Base-by-base conservation (phyloP, 2,113 vertebrate genomes). In the Dromas ardeola region DNA sequence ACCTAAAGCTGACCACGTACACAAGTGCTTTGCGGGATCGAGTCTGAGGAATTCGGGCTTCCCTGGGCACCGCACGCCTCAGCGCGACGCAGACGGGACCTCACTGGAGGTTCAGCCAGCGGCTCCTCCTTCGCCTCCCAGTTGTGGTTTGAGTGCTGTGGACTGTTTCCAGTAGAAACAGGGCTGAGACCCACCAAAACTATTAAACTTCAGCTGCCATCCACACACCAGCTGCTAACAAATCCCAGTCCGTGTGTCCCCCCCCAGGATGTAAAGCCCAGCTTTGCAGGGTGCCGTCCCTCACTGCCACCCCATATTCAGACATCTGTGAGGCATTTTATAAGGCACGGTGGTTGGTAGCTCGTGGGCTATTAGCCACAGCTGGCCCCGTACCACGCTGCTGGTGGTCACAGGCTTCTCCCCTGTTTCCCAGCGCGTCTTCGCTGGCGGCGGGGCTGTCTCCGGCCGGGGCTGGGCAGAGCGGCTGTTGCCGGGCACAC, bases 321-420 rank as follows among this genome's bases (percentile, higher is more conserved):
- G 73, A 25, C 59, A 87, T 10, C 16, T 40, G 42, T 8, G 91
- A 81, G 65, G 34, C 22, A 21, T 55, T 88, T 90, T 6, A 6
- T 10, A 40, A 55, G 43, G 62, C 36, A 23, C 38, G 67, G 58
- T 19, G 53, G 43, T 36, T 45, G 84, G 70, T 56, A 71, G 19
- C 36, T 11, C 25, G 61, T 5, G 8, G 87, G 63, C 65, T 59
- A 3, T 62, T 34, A 58, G 73, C 67, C 70, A 36, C 80, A 56
- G 58, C 18, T 17, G 17, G 58, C 65, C 40, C 50, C 12, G 1
- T 10, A 27, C n/a, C 81, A 45, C 0, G 0, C 42, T 59, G 13
- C 62, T 45, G 62, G 56, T 6, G 38, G 58, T 69, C 47, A 21
- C n/a, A 27, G 49, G 26, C 22, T 38, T 59, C 43, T 84, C 40